A percentile compares a stretch with the other conserved stretches of the same genome.
Conservation (phyloP, 2,797 vertebrate genomes). For the Epinephelus coioides region DNA sequence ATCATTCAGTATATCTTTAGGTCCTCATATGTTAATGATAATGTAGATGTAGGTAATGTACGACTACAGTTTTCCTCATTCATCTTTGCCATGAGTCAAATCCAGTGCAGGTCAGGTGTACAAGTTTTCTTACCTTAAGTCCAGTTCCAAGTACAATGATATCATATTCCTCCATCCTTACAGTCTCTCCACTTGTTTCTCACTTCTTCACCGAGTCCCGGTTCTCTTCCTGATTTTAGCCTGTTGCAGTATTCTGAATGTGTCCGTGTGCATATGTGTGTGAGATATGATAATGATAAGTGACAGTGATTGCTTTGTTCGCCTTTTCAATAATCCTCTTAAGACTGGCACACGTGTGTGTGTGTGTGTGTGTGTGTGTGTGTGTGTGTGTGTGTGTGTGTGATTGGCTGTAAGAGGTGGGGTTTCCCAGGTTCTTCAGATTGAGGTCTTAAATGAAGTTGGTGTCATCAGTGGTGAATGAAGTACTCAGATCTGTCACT, state of each 20-base stretch:
- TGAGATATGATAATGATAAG: slow-evolving; percentile 53
- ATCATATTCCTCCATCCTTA: slow-evolving; percentile 85
- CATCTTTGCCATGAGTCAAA: too few relatives aligned
- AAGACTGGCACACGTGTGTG: slow-evolving; percentile 42
- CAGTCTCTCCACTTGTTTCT: not conserved
- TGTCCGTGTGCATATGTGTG: slow-evolving; percentile 21
- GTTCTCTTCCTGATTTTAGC: slow-evolving; percentile 7
- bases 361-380: slow-evolving; percentile 12
- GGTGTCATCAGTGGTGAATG: not conserved
- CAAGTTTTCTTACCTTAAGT: slow-evolving; percentile 82
- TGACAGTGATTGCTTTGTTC: slow-evolving; percentile 69
- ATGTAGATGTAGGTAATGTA: not conserved
- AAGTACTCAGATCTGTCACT: not conserved
- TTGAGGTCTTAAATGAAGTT: slow-evolving; percentile 24
- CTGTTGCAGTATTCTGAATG: slow-evolving; percentile 1
- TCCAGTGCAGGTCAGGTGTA: too few relatives aligned
- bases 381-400: slow-evolving; percentile 29
- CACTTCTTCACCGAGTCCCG: slow-evolving; percentile 3
- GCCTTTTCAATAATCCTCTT: slow-evolving; percentile 80
- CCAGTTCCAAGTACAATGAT: slow-evolving; percentile 87
- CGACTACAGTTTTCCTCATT: too few relatives aligned
- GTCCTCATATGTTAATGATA: not conserved
- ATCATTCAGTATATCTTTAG: not conserved
- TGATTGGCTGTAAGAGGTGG: not conserved
- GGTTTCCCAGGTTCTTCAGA: slow-evolving; percentile 12